Base-by-base conservation (phyloP, 2,113 vertebrate genomes). In the Hippocampus comes region DNA sequence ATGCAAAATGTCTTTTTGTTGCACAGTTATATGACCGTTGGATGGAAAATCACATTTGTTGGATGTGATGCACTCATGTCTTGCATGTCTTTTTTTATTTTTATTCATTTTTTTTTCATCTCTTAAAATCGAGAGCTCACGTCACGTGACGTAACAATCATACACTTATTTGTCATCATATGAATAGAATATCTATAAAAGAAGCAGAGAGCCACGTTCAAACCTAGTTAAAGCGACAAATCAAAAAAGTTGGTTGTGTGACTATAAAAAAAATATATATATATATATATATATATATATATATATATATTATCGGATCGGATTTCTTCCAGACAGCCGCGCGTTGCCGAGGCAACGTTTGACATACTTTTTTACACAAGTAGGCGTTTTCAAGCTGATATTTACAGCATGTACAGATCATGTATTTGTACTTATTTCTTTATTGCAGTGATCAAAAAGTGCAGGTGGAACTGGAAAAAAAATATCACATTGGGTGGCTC, bases 21-120 rank as follows among this genome's bases (percentile, higher is more conserved):
- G 95, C 95, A 94, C 95, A 95, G 89, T 73, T 91, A 91, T 94
- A 86, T 65, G 91, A 93, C 87, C 92, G 92, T 86, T 88, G 89
- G 87, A 89, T 88, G 89, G 87, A 89, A 83, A 87, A 65, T 80
- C 88, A 82, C 87, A 66, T 82, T 43, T 72, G 71, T 77, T 82
- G 75, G 91, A 55, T 55, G 53, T 55, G 51, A 21, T 21, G 17
- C 48, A 30, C 30, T 30, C 30, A 30, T 30, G 30, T 90, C 86
- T 78, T 86, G 86, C 30, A 30, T 30, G 30, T 90, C 86, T 78
- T 86, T 86, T 63, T 68, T 71, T 81, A 66, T 3, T 30, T 30
- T 30, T 30, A 30, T 30, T 30, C 30, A 72, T 41, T 63, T 75
- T 69, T 75, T 48, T 65, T 60, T 63, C 41, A 15, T 27, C 67